Conservation (phyloP, 1,140 invertebrate genomes). For the Teleogryllus occipitalis region DNA sequence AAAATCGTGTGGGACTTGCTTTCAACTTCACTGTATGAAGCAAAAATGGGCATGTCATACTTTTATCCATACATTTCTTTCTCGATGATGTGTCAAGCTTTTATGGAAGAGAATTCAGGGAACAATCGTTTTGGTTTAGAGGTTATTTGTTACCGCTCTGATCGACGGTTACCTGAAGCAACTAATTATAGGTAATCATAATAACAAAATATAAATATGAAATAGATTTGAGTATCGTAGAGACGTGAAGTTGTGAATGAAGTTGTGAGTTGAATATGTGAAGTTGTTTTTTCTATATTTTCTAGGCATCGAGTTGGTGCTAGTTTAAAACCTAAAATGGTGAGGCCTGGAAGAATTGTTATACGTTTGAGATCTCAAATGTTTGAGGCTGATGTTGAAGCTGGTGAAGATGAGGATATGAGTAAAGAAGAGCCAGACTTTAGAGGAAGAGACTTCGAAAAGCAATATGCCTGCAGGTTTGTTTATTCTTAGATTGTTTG, state of each 20-base stretch:
- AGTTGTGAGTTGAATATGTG: background rate
- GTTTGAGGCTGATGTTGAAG: slow-evolving; percentile 32
- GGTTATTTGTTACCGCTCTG: slow-evolving; percentile 32
- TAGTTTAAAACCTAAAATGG: slow-evolving; percentile 31
- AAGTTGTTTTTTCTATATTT: background rate
- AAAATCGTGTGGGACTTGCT: slow-evolving; percentile 30
- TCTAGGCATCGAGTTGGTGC: slow-evolving; percentile 29
- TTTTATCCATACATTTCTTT: slow-evolving; percentile 31
- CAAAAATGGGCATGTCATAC: slow-evolving; percentile 29
- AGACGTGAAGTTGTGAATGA: background rate
- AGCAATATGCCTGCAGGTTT: slow-evolving; percentile 34
- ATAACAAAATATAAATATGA: background rate
- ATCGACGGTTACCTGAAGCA: slow-evolving; percentile 26
- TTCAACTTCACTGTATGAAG: slow-evolving; percentile 26
- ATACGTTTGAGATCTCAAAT: slow-evolving; percentile 29
- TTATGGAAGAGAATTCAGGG: slow-evolving; percentile 30
- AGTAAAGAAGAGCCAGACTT: slow-evolving; percentile 32
- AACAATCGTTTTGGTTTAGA: slow-evolving; percentile 31
- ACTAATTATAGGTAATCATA: slow-evolving; percentile 23
- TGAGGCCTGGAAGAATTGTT: slow-evolving; percentile 28
- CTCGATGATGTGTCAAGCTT: slow-evolving; percentile 34
- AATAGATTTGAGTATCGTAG: background rate
- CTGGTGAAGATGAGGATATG: slow-evolving; percentile 30
- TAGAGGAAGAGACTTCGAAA: slow-evolving; percentile 32
- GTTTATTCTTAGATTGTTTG: background rate